phyloP scores from a whole-genome alignment of 2,888 invertebrate genomes.

The Melitaea athalia region DNA sequence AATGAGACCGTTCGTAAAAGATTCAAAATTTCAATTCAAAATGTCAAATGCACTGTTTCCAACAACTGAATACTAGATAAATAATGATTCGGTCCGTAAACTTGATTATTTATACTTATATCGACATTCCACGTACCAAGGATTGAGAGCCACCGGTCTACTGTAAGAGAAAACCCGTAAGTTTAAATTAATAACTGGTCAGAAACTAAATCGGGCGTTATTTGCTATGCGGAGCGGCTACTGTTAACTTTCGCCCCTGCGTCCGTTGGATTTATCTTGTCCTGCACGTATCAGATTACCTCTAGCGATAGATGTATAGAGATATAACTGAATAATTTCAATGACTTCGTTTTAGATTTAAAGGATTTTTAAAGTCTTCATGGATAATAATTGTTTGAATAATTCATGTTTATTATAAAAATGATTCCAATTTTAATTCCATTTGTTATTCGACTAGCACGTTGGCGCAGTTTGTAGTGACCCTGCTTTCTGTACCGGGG shows the following conservation, averaged over 20 bases:
- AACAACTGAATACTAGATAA: too few relatives aligned
- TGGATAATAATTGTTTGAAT: neutral
- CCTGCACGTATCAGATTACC: slow-evolving; percentile 22
- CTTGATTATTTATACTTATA: neutral
- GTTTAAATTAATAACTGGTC: slow-evolving; percentile 42
- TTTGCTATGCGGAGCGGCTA: slow-evolving; percentile 38
- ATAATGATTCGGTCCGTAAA: too few relatives aligned
- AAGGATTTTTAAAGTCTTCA: neutral
- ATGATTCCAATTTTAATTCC: too few relatives aligned
- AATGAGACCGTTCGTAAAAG: too few relatives aligned
- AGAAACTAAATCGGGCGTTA: slow-evolving; percentile 43
- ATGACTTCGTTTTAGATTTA: neutral
- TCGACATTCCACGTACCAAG: slow-evolving; percentile 9
- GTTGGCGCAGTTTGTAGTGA: too few relatives aligned
- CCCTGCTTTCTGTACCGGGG: too few relatives aligned
- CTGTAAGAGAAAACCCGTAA: slow-evolving; percentile 32
- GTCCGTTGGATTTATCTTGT: slow-evolving; percentile 20
- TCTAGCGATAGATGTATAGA: slow-evolving; percentile 7
- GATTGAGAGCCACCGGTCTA: slow-evolving; percentile 5
- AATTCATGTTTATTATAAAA: neutral
- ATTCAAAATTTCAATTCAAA: too few relatives aligned
- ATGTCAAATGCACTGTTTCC: too few relatives aligned
- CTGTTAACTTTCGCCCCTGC: slow-evolving; percentile 41
- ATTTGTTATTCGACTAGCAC: too few relatives aligned
- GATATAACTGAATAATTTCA: neutral